These are phyloP conservation scores for Excalfactoria chinensis DNA, from an alignment of 2,113 vertebrate genomes.

Conservation along the genomic window DNA sequence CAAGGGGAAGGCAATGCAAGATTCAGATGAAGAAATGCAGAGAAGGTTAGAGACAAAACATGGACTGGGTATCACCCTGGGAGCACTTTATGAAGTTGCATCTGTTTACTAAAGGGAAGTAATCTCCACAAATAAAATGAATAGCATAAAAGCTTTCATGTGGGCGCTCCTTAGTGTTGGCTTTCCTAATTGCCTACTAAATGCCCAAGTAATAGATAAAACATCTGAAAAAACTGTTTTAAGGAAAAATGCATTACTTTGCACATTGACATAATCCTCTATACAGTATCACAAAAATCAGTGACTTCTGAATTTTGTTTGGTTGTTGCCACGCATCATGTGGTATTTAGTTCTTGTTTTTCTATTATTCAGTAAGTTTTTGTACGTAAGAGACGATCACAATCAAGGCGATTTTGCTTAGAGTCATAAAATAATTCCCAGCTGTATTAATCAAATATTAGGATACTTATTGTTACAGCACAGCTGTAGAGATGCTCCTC, in stretches of 20 bases:
- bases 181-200: neutral
- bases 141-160: neutral
- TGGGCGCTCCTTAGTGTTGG: neutral
- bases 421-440: neutral
- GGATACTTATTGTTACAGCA: neutral
- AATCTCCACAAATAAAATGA: neutral
- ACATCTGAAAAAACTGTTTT: neutral
- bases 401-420: neutral
- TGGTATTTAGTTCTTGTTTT: neutral
- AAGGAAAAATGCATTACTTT: too few relatives aligned
- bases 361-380: neutral
- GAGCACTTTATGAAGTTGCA: neutral
- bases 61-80: neutral
- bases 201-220: neutral
- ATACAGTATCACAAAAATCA: neutral
- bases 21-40: neutral
- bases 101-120: neutral
- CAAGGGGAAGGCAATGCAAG: neutral
- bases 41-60: neutral
- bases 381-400: neutral
- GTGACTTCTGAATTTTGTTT: neutral
- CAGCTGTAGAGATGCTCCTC: neutral
- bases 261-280: too few relatives aligned
- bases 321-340: neutral
- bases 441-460: constrained; percentile 12